Base-by-base conservation (phyloP, 37 sponge, comb jelly and placozoan species). In the Cladorhizidae sp. region DNA sequence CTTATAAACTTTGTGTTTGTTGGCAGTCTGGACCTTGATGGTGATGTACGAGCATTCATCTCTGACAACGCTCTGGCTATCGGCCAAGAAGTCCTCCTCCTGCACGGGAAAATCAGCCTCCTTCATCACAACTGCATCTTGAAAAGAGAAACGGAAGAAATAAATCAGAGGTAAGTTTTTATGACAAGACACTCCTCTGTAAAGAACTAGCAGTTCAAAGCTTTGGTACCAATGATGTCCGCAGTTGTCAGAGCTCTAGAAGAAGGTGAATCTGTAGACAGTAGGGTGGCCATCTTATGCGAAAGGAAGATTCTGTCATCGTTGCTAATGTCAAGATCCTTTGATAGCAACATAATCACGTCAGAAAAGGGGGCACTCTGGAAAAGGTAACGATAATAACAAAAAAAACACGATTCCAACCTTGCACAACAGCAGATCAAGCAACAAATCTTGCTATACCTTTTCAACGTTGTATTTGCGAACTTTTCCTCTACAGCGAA, bases 201-300 rank as follows among this genome's bases (percentile, higher is more conserved):
- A 50, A 72, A 26, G 52, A n/a, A n/a, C n/a, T n/a, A 72, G 20
- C 28, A 43, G 25, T 32, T 43, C 14, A 39, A 40, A 21, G 1
- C 1, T 7, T 6, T 33, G 29, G 23, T 45, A 93, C 93, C 93
- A 45, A 93, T 73, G 54, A 93, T 86, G 57, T 88, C 86, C 2
- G 77, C 86, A 37, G 89, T 82, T 28, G 82, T 80, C 57, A 93
- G 85, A 9, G 73, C 77, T 29, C 82, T 74, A 11, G 52, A 61
- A 11, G 67, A 67, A 11, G 86, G 90, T 29, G 83, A 74, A 68
- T 75, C 77, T 42, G 67, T 68, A 50, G 59, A 49, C 3, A 18
- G 18, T 32, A 93, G 32, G 40, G 86, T 85, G 41, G 73, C 40
- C 23, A 73, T 85, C 57, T 82, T 65, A 63, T 82, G 86, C 0